These are phyloP conservation scores for Carcharodon carcharias DNA, from an alignment of 2,797 vertebrate genomes.

Conservation along the genomic window DNA sequence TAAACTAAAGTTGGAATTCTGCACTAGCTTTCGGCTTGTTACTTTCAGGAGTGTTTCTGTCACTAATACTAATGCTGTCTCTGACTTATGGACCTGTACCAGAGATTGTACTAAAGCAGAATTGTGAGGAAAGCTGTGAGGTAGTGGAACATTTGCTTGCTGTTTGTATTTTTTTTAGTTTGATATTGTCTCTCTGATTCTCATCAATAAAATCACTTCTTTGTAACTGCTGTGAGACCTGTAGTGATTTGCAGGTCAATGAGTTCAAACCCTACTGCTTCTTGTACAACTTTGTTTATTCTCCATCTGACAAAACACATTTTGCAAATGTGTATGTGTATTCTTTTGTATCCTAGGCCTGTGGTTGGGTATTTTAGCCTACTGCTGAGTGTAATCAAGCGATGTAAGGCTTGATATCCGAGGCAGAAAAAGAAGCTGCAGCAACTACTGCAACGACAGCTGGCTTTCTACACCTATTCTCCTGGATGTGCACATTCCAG, in stretches of 20 bases:
- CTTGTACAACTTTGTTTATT: neutral
- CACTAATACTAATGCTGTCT: neutral
- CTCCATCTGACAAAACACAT: neutral
- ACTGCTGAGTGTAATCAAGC: neutral
- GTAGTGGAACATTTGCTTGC: neutral
- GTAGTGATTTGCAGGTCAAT: neutral
- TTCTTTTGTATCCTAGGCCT: neutral
- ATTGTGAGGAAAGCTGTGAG: neutral
- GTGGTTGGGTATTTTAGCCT: neutral
- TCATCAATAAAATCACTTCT: neutral
- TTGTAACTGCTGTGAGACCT: neutral
- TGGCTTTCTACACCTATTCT: neutral
- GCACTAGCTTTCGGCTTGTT: neutral
- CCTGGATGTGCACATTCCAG: neutral
- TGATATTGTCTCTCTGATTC: neutral
- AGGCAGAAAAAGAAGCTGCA: neutral
- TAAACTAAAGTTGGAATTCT: neutral
- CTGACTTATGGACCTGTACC: neutral
- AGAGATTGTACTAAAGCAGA: neutral
- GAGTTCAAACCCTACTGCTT: neutral
- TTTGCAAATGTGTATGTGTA: neutral
- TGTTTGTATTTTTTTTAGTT: neutral
- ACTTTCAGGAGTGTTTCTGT: neutral
- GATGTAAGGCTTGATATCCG: neutral
- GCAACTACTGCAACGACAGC: neutral